These are phyloP conservation scores for Podargus strigoides DNA, from an alignment of 2,797 vertebrate genomes.

Conservation along the genomic window DNA sequence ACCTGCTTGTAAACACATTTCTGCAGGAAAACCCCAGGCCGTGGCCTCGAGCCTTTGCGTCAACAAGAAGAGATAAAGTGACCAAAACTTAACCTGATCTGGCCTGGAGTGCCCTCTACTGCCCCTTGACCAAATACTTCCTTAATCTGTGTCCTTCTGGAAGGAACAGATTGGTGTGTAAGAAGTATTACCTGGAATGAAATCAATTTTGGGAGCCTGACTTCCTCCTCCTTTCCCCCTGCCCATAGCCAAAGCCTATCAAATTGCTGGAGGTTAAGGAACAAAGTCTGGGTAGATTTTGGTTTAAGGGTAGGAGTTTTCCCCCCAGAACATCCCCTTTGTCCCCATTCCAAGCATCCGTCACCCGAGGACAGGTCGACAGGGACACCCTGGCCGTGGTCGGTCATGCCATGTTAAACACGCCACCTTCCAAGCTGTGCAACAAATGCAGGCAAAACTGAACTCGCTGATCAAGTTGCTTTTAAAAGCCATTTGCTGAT, in stretches of 20 bases:
- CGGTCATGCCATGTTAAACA: not conserved
- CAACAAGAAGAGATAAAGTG: conserved; percentile 94
- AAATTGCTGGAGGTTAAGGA: not conserved
- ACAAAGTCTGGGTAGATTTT: not conserved
- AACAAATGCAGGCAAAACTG: not conserved
- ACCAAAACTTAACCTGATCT: conserved; percentile 89
- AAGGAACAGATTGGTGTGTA: conserved; percentile 44
- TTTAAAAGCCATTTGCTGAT: not conserved
- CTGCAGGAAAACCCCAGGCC: conserved; percentile 85
- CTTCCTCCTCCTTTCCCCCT: not conserved
- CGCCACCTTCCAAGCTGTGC: not conserved
- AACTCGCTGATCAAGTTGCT: not conserved
- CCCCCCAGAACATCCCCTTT: accelerated
- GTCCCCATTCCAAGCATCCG: not conserved
- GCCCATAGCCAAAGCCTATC: not conserved
- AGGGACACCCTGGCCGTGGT: accelerated
- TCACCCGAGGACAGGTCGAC: not conserved
- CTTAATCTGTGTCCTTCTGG: conserved; percentile 81
- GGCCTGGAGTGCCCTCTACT: conserved; percentile 94
- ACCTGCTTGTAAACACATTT: conserved; percentile 96
- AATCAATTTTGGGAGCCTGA: not conserved
- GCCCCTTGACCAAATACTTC: conserved; percentile 84
- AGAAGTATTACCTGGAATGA: conserved; percentile 32
- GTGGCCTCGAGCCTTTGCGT: conserved; percentile 87
- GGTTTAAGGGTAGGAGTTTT: not conserved